phyloP scores from a whole-genome alignment of 2,888 invertebrate species.

The Stomorhina lunata region DNA sequence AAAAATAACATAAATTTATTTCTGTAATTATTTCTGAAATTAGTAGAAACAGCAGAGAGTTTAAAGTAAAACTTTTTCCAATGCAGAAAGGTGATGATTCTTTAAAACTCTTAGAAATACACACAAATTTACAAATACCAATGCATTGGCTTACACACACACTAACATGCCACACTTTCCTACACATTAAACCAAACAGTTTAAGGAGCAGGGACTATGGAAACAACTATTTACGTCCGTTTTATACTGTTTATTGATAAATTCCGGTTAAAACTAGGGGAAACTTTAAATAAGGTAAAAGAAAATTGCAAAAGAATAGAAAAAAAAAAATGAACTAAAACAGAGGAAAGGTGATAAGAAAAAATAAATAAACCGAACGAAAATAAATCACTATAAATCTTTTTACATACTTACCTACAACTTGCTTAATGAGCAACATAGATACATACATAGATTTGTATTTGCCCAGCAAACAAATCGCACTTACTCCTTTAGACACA shows the following conservation, averaged over 20 bases:
- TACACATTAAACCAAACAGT: background rate
- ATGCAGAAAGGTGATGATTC: slow-evolving; percentile 12
- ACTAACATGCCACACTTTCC: background rate
- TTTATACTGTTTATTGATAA: slow-evolving; percentile 31
- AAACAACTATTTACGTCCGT: slow-evolving; percentile 11
- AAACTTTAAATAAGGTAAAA: slow-evolving; percentile 4
- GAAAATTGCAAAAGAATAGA: background rate
- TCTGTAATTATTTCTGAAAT: slow-evolving; percentile 77
- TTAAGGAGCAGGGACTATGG: background rate
- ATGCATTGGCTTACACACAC: no score
- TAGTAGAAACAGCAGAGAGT: slow-evolving; percentile 69
- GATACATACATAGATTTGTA: background rate
- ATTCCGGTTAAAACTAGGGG: slow-evolving; percentile 8
- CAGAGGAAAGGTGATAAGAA: background rate
- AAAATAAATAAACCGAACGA: background rate
- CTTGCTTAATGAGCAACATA: background rate
- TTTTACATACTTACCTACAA: background rate
- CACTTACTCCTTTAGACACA: no score
- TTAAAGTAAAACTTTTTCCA: slow-evolving; percentile 61
- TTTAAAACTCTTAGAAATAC: background rate
- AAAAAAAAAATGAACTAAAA: background rate
- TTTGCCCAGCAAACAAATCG: background rate
- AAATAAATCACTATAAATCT: background rate
- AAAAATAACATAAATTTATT: slow-evolving; percentile 76
- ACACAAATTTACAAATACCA: background rate